A percentile compares a stretch with the other conserved stretches of the same genome.
Conservation (phyloP, 2,113 vertebrate species). For the Bufo bufo region DNA sequence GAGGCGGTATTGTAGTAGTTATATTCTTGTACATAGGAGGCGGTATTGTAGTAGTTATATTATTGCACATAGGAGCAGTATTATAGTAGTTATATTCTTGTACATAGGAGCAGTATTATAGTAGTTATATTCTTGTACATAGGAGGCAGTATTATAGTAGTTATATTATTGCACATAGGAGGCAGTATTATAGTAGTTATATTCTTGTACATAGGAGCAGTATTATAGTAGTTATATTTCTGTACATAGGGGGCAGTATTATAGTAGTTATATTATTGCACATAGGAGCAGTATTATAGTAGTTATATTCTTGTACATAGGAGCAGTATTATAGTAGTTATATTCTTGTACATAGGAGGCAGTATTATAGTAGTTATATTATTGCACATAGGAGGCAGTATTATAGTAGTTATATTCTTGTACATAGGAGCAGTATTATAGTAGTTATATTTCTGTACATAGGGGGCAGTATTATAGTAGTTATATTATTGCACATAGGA, state of each 20-base stretch:
- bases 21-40: background rate
- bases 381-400: background rate
- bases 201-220: conserved; percentile 1
- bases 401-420: conserved; percentile 3
- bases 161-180: background rate
- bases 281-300: conserved; percentile 4
- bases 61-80: background rate
- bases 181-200: conserved; percentile 7
- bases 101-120: conserved; percentile 9
- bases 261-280: conserved; percentile 10
- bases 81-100: conserved; percentile 24
- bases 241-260: conserved; percentile 1
- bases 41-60: conserved; percentile 9
- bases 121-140: conserved; percentile 18
- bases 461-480: background rate
- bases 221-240: conserved; percentile 8
- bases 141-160: conserved; percentile 1
- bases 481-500: background rate
- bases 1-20: background rate
- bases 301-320: conserved; percentile 9
- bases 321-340: conserved; percentile 3
- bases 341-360: background rate
- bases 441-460: background rate
- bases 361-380: conserved; percentile 9
- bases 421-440: background rate